Evolutionary conservation across 1,140 invertebrate species (phyloP).

Genomic region (Aphis gossypii): DNA sequence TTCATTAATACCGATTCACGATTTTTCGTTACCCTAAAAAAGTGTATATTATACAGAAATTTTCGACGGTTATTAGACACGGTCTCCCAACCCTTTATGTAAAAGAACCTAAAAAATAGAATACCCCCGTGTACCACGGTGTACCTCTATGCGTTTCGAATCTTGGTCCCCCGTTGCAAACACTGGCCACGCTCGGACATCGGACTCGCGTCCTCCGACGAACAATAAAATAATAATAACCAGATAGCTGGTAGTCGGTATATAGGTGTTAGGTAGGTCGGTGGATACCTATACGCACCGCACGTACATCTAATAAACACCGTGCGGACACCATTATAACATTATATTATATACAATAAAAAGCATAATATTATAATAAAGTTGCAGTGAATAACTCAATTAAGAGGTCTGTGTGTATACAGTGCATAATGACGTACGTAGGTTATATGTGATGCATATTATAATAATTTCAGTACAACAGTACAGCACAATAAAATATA

Average conservation of each 20-base stretch:
- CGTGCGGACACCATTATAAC: background rate
- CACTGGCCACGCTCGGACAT: constrained; percentile 34
- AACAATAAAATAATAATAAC: constrained; percentile 39
- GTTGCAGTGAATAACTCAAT: constrained; percentile 50
- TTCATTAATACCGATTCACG: constrained; percentile 50
- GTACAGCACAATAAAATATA: background rate
- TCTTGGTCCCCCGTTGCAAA: background rate
- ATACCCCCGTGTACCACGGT: background rate
- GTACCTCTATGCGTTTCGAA: background rate
- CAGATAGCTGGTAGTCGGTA: background rate
- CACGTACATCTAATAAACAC: background rate
- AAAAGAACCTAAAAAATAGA: background rate
- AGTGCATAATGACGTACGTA: background rate
- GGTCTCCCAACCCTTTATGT: constrained; percentile 51
- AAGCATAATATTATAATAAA: background rate
- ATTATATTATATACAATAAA: background rate
- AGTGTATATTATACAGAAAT: background rate
- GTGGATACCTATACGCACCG: background rate
- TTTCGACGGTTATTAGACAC: constrained; percentile 46
- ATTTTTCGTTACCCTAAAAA: constrained; percentile 31
- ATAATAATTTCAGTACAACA: background rate
- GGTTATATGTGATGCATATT: background rate
- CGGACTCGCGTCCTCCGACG: constrained; percentile 6
- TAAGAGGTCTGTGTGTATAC: constrained; percentile 27
- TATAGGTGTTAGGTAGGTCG: background rate